Base-by-base conservation (phyloP, 2,113 vertebrate species). In the Cephalopholis sonnerati region DNA sequence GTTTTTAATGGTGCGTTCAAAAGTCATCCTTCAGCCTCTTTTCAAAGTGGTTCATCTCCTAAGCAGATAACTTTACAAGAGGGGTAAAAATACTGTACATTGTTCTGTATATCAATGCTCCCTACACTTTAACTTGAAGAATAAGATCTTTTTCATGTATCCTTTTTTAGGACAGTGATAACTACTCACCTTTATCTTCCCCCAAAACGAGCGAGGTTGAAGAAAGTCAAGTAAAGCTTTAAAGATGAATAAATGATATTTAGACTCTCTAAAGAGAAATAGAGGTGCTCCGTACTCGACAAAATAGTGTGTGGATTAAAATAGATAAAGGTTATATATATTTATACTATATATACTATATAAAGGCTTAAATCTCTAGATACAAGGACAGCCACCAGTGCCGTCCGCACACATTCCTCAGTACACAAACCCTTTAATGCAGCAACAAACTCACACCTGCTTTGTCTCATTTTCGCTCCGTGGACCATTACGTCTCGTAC, bases 361-460 rank as follows among this genome's bases (percentile, higher is more conserved):
- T 90, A 93, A 93, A 92, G 84, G 79, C 55, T 91, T 90, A 70
- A 87, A 90, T 90, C 89, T 89, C 61, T 79, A 81, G 67, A 87
- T 73, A 85, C 63, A 86, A 87, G 80, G 89, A 91, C 93, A 84
- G 94, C 93, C 91, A 89, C 93, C 93, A 92, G 93, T 93, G 93
- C 92, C 57, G 90, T 86, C 93, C 84, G 59, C 91, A 91, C 83
- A 85, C 92, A 92, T 88, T 91, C 88, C 77, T 90, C 64, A 89
- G 79, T 75, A 93, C 74, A 83, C 84, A 83, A 89, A 85, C 51
- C 81, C 87, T 77, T 83, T 29, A 74, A 87, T 29, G 67, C 87
- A 89, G 80, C 74, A 83, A 86, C 73, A 88, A 68, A 86, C 85
- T 72, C 85, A 89, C 83, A 87, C 85, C 74, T 82, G 87, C 85